A percentile compares a stretch with the other conserved stretches of the same genome.
These are phyloP conservation scores for Macquaria australasica DNA, from an alignment of 2,113 vertebrate species.

Conservation along the genomic window DNA sequence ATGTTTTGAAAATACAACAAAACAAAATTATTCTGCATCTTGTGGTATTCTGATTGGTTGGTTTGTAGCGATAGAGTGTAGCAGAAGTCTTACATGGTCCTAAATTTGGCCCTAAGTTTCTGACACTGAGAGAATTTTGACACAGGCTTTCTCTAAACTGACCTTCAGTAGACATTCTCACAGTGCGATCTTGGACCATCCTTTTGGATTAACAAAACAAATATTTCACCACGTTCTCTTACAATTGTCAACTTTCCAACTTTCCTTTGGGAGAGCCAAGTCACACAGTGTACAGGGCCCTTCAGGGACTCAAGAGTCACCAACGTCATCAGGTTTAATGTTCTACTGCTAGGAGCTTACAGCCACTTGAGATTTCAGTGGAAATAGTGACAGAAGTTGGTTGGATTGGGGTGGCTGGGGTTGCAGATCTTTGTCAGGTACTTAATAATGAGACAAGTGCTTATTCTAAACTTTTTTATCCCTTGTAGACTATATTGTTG, in stretches of 20 bases:
- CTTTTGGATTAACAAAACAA: not conserved
- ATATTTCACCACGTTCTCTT: not conserved
- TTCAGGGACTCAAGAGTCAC: slow-evolving; percentile 18
- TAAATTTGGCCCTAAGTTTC: not conserved
- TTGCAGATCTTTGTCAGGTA: slow-evolving; percentile 25
- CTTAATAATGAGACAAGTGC: slow-evolving; percentile 36
- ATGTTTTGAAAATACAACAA: too few relatives aligned
- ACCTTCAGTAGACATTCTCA: not conserved
- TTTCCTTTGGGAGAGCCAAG: slow-evolving; percentile 9
- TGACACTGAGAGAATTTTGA: not conserved
- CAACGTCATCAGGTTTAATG: slow-evolving; percentile 17
- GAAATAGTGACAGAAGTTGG: slow-evolving; percentile 1
- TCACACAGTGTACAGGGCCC: not conserved
- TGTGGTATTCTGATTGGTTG: not conserved
- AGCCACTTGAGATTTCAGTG: slow-evolving; percentile 1
- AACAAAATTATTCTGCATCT: too few relatives aligned
- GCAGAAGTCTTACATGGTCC: not conserved
- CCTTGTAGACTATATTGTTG: slow-evolving; percentile 14
- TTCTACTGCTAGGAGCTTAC: not conserved
- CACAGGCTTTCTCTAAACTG: not conserved
- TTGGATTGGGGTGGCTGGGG: slow-evolving; percentile 27
- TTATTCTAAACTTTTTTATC: slow-evolving; percentile 46
- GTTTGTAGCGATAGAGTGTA: not conserved
- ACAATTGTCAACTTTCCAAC: not conserved
- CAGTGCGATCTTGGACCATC: not conserved